These are phyloP conservation scores for Proteles cristata DNA, from an alignment of 2,113 vertebrate species.

Conservation along the genomic window DNA sequence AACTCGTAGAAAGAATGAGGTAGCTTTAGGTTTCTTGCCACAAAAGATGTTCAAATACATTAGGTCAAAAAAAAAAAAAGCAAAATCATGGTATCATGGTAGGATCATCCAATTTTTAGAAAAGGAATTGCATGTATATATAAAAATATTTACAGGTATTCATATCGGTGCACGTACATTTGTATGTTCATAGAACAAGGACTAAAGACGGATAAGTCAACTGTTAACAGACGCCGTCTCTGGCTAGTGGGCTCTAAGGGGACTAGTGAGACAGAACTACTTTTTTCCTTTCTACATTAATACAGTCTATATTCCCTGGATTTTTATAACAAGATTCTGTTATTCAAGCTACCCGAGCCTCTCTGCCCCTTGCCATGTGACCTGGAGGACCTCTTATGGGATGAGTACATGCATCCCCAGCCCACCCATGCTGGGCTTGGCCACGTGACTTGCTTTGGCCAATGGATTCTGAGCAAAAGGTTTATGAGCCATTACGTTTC, in stretches of 20 bases:
- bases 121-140: background rate
- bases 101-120: background rate
- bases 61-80: background rate
- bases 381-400: background rate
- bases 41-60: conserved; percentile 11
- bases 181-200: background rate
- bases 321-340: background rate
- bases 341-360: background rate
- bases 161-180: background rate
- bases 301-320: background rate
- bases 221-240: background rate
- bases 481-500: background rate
- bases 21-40: background rate
- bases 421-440: background rate
- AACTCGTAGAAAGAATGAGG: conserved; percentile 28
- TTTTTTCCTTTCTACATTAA: background rate
- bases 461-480: background rate
- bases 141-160: background rate
- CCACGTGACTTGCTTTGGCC: background rate
- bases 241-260: background rate
- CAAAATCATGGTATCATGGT: background rate
- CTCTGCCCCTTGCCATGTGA: background rate
- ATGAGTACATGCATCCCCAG: background rate
- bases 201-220: background rate
- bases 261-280: background rate